Evolutionary conservation across 2,888 invertebrate genomes (phyloP), one percentile per base, ranked within the genome.

Genomic region (Crossocerus cetratus): DNA sequence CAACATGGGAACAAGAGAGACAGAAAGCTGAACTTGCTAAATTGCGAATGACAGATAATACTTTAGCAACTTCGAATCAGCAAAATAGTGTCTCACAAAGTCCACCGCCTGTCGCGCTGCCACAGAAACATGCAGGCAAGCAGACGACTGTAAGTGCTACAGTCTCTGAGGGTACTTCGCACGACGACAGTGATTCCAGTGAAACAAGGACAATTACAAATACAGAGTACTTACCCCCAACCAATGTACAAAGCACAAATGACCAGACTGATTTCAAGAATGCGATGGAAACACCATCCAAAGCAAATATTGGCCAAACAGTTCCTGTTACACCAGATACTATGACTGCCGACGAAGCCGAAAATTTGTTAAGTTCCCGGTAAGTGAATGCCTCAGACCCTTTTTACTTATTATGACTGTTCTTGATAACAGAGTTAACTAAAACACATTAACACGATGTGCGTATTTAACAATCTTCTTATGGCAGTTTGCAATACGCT

Each of bases 261-360:
- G 85, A 83, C 21, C 84, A 82, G 3, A 69, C 22, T 21, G 66
- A 71, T 23, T 22, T 60, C 5, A 72, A 64, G 43, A 68, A 5
- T 63, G 20, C 32, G 4, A 21, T 70, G 62, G 84, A 87, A 72
- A 72, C 76, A 59, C 14, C 80, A 65, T 43, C 67, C 45, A 70
- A 84, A 81, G 61, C 65, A 61, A 72, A 45, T 55, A 59, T 74
- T 18, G 70, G 63, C 68, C 84, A 84, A 72, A 65, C 78, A 56
- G 75, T 75, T 45, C 68, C 84, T 87, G 85, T 86, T 49, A 87
- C 92, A 90, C 81, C 93, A 89, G 91, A 93, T 90, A 88, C 93
- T 88, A 95, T 95, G 96, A 97, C 97, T 80, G 94, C 96, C 65
- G 96, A 96, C 86, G 97, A 97, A 91, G 97, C 96, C 14, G 96